Base-by-base conservation (phyloP, 2,797 vertebrate genomes). In the Pipistrellus pygmaeus region DNA sequence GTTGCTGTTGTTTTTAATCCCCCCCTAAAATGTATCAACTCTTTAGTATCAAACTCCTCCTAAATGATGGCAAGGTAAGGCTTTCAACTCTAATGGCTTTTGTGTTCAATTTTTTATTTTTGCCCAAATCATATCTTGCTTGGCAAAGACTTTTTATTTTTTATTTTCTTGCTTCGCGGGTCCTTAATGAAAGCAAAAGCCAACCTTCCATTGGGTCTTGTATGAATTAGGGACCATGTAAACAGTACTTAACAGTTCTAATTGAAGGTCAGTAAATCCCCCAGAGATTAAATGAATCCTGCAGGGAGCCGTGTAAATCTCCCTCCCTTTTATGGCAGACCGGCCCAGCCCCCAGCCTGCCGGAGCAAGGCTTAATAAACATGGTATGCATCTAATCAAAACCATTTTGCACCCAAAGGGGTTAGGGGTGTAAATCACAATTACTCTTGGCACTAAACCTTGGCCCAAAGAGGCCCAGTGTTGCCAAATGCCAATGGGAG, bases 181-280 rank as follows among this genome's bases (percentile, higher is more conserved):
- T 96, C 77, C 80, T 96, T 98, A 98, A 98, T 98, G 97, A 98
- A 98, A 98, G 97, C 96, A 97, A 98, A 98, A 97, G 96, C 93
- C 97, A 98, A 96, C 72, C 96, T 96, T 97, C 89, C 93, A 94
- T 96, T 95, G 87, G 96, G 96, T 97, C 97, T 98, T 98, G 97
- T 96, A 97, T 98, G 98, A 98, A 98, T 98, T 98, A 98, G 97
- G 97, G 98, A 97, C 97, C 98, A 94, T 98, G 98, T 98, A 98
- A 98, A 98, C 98, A 98, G 97, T 97, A 98, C 97, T 98, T 98
- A 98, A 98, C 97, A 98, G 98, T 98, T 98, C 98, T 98, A 98
- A 98, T 98, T 98, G 98, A 98, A 98, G 98, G 98, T 98, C 98
- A 98, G 98, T 98, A 98, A 98, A 98, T 98, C 98, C 98, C 98